These are phyloP conservation scores for Sylvilagus floridanus DNA, from an alignment of 2,797 vertebrate genomes.

Conservation along the genomic window DNA sequence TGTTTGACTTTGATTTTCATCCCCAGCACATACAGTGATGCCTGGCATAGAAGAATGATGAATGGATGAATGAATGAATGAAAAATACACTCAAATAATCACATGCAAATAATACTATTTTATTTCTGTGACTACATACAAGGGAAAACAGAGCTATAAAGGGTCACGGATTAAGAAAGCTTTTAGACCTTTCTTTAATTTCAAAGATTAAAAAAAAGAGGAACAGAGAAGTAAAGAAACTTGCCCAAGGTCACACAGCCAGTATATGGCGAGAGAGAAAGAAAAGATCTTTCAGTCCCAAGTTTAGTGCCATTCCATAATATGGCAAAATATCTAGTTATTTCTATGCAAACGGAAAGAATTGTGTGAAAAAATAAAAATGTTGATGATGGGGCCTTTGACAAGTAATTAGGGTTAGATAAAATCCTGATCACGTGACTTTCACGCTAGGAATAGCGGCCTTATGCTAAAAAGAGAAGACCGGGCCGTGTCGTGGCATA, in stretches of 20 bases:
- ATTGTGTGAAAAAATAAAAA: neutral
- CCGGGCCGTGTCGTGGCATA: too few species aligned
- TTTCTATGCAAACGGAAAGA: neutral
- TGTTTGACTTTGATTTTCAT: neutral
- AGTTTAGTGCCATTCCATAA: neutral
- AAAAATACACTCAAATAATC: neutral
- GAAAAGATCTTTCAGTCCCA: neutral
- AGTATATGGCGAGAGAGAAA: neutral
- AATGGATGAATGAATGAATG: neutral
- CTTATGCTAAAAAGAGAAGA: neutral
- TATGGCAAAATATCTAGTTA: neutral
- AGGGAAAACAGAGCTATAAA: constrained; percentile 1
- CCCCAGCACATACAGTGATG: neutral
- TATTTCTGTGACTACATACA: neutral
- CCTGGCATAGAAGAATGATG: neutral
- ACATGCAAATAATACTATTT: neutral
- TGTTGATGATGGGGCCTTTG: neutral
- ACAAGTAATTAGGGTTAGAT: neutral
- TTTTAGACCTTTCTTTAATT: constrained; percentile 37
- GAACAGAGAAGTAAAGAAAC: neutral
- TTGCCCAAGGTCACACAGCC: neutral
- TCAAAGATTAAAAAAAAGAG: neutral
- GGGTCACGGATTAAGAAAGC: neutral
- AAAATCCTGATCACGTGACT: neutral
- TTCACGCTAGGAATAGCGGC: neutral